A percentile compares a stretch with the other conserved stretches of the same genome.
Conservation (phyloP, 2,888 invertebrate species). For the Eretmocerus hayati region DNA sequence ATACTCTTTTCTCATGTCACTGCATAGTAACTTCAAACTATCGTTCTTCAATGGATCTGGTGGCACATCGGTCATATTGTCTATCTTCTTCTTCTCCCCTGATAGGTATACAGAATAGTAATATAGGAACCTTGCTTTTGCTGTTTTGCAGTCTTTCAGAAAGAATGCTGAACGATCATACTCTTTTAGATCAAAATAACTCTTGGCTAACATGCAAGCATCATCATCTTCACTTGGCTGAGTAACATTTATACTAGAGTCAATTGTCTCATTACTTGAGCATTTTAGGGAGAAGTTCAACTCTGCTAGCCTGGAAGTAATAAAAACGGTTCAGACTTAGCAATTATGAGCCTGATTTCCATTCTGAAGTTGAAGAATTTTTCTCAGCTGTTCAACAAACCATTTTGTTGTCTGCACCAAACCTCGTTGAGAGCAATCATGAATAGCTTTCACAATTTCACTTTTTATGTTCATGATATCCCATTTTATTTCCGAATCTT, state of each 20-base stretch:
- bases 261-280: constrained; percentile 54
- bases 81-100: constrained; percentile 81
- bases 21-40: constrained; percentile 52
- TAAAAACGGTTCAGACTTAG: background rate
- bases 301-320: constrained; percentile 61
- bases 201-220: constrained; percentile 71
- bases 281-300: constrained; percentile 70
- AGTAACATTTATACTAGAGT: constrained; percentile 45
- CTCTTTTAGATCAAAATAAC: constrained; percentile 85
- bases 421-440: constrained; percentile 73
- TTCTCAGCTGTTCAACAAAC: constrained; percentile 36
- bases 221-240: constrained; percentile 60
- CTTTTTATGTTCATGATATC: constrained; percentile 59
- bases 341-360: background rate
- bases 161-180: constrained; percentile 83
- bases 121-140: constrained; percentile 74
- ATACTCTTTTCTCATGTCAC: constrained; percentile 55
- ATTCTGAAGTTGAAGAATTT: background rate
- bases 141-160: constrained; percentile 61
- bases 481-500: constrained; percentile 43
- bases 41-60: constrained; percentile 52
- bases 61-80: constrained; percentile 70
- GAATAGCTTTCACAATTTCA: constrained; percentile 59
- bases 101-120: constrained; percentile 83
- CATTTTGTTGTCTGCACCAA: constrained; percentile 78